Evolutionary conservation across 2,888 invertebrate genomes (phyloP).

Genomic region (Creontiades dilutus): DNA sequence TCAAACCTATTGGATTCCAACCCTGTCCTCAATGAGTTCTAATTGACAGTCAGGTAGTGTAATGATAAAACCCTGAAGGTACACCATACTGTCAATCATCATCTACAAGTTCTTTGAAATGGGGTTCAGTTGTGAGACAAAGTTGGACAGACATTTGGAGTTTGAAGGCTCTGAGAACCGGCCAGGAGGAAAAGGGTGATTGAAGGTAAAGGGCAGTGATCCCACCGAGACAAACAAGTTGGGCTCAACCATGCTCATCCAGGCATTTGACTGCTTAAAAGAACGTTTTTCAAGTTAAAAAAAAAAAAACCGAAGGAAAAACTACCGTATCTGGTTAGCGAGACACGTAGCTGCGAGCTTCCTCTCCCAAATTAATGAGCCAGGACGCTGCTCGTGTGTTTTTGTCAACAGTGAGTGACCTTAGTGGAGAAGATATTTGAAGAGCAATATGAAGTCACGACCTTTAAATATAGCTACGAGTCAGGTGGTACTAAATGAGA

Average conservation of each 20-base stretch:
- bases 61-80: no score
- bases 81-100: no score
- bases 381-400: neutral
- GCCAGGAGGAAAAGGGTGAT: neutral
- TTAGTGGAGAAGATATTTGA: neutral
- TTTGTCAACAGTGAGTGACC: neutral
- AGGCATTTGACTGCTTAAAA: conserved; percentile 49
- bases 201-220: conserved; percentile 12
- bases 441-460: neutral
- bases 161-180: no score
- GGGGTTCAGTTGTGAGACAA: no score
- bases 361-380: conserved; percentile 38
- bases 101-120: no score
- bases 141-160: no score
- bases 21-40: no score
- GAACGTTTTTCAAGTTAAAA: neutral
- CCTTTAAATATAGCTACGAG: neutral
- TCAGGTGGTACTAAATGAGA: neutral
- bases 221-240: conserved; percentile 9
- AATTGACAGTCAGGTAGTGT: no score
- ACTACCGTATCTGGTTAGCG: conserved; percentile 14
- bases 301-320: neutral
- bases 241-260: conserved; percentile 51
- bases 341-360: conserved; percentile 26
- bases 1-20: no score